Evolutionary conservation across 2,797 vertebrate genomes (phyloP).

Genomic region (Cuculus canorus): DNA sequence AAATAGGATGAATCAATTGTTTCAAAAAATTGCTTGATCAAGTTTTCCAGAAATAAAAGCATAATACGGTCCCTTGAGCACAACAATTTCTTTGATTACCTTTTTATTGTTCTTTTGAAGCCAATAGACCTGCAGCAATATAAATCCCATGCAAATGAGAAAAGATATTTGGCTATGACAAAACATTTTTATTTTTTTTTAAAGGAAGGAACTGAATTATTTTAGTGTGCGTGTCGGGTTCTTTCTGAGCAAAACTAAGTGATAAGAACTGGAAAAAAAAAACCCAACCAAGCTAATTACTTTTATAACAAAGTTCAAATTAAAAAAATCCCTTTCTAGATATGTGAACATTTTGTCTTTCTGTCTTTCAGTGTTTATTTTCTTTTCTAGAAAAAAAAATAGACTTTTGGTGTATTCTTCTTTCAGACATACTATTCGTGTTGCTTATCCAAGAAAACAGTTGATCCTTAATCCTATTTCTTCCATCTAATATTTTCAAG

Average conservation of each 20-base stretch:
- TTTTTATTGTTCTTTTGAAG: slow-evolving; percentile 64
- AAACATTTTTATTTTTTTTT: neutral
- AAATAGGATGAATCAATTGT: slow-evolving; percentile 42
- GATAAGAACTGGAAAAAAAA: neutral
- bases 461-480: neutral
- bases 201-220: neutral
- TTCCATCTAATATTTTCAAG: neutral
- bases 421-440: neutral
- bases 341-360: neutral
- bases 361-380: neutral
- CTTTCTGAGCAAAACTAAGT: neutral
- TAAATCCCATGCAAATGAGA: slow-evolving; percentile 57
- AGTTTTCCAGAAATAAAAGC: slow-evolving; percentile 43
- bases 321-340: neutral
- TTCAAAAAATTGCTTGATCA: slow-evolving; percentile 39
- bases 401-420: neutral
- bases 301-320: neutral
- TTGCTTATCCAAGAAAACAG: neutral
- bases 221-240: neutral
- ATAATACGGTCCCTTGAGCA: slow-evolving; percentile 37
- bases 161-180: neutral
- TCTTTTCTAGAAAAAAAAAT: neutral
- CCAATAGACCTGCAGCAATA: slow-evolving; percentile 11
- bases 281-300: neutral
- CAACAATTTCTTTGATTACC: slow-evolving; percentile 61